Evolutionary conservation across 2,888 invertebrate species (phyloP), one percentile per base, ranked within the genome.

Genomic region (Lutraria lutraria): DNA sequence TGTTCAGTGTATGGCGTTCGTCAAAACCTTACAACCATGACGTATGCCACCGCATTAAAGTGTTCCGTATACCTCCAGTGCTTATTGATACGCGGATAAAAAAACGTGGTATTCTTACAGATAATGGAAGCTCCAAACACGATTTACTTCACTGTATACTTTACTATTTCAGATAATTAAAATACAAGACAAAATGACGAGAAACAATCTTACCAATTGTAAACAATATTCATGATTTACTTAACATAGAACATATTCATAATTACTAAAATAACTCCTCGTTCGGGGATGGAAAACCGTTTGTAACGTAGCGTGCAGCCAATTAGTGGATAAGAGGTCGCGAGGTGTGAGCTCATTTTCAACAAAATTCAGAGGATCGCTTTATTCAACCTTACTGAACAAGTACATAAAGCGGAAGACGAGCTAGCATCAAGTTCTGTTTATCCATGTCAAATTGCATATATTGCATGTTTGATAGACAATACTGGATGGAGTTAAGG

Each of bases 111-210:
- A 82, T 60, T 83, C 10, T 68, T 34, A 89, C 87, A 79, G 56
- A 63, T 89, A 87, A 89, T 82, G 87, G 79, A 60, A 85, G 60
- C 31, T 56, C 56, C 89, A 87, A 81, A 25, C 81, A 63, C 34
- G 68, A 85, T 83, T 54, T 72, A 25, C 72, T 82, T 89, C 87
- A 79, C 56, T 63, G 79, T 83, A 86, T 83, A 85, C 81, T 86
- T 86, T 81, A 88, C 72, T 79, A 88, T 88, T 88, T 81, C 88
- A 86, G 83, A 83, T 88, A 88, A 90, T 90, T 90, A 86, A 86
- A 88, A 88, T 83, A 83, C 86, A 90, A 88, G 88, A 84, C 86
- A 29, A 43, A 82, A 83, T 68, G 56, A 63, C 81, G 76, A 29
- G 86, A 60, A 86, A 80, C 80, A 52, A 86, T 86, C 86, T 80